A percentile compares a stretch with the other conserved stretches of the same genome.
These are phyloP conservation scores for Pipistrellus pygmaeus DNA, from an alignment of 2,797 vertebrate species.

Conservation along the genomic window DNA sequence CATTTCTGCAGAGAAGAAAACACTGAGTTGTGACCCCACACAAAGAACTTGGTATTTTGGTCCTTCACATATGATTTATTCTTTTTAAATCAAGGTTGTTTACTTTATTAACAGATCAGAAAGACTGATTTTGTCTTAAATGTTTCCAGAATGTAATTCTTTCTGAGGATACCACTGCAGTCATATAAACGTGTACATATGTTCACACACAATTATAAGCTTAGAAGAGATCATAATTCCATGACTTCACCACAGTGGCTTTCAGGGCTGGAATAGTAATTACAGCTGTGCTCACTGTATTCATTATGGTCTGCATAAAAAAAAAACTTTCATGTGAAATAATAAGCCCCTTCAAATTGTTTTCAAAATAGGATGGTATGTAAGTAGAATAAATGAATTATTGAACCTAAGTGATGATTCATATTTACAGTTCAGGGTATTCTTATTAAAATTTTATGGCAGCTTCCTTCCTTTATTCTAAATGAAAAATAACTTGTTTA, in stretches of 20 bases:
- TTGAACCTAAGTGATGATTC: neutral
- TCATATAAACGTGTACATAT: slow-evolving; percentile 78
- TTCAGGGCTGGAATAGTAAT: slow-evolving; percentile 70
- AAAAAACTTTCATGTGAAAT: slow-evolving; percentile 26
- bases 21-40: slow-evolving; percentile 19
- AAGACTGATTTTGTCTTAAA: slow-evolving; percentile 69
- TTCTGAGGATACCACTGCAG: slow-evolving; percentile 65
- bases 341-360: slow-evolving; percentile 34
- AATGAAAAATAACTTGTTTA: slow-evolving; percentile 22
- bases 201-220: slow-evolving; percentile 81
- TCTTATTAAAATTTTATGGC: slow-evolving; percentile 31
- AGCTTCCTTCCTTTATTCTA: slow-evolving; percentile 32
- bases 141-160: slow-evolving; percentile 73
- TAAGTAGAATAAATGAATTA: slow-evolving; percentile 50
- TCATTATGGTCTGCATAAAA: slow-evolving; percentile 49
- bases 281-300: slow-evolving; percentile 69
- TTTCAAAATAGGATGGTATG: slow-evolving; percentile 22
- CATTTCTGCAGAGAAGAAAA: slow-evolving; percentile 50
- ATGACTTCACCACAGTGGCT: slow-evolving; percentile 79
- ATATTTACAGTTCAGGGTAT: neutral
- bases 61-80: slow-evolving; percentile 57
- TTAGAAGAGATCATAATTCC: slow-evolving; percentile 75
- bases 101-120: slow-evolving; percentile 78
- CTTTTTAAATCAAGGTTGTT: slow-evolving; percentile 68
- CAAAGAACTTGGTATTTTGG: slow-evolving; percentile 51